phyloP scores from a whole-genome alignment of 1,140 invertebrate species.

The Rhyzopertha dominica region DNA sequence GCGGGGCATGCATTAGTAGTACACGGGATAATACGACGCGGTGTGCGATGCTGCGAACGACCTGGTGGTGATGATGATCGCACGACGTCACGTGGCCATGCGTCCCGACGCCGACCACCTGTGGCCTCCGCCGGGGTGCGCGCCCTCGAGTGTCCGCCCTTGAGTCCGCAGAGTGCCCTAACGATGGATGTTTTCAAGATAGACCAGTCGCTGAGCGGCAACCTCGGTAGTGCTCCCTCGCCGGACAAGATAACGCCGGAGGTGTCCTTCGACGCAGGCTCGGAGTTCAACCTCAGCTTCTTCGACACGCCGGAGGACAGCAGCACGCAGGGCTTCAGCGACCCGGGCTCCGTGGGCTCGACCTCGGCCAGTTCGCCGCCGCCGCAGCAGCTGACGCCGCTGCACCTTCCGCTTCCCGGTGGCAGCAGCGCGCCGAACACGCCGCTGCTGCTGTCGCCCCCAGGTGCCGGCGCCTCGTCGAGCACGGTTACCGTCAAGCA shows the following conservation, averaged over 20 bases:
- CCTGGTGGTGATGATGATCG: constrained; percentile 16
- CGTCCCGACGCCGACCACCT: constrained; percentile 28
- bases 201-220: constrained; percentile 55
- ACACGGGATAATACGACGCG: constrained; percentile 41
- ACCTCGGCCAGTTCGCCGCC: constrained; percentile 54
- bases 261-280: constrained; percentile 67
- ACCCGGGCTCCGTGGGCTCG: constrained; percentile 61
- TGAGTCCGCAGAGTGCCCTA: constrained; percentile 7
- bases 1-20: constrained; percentile 32
- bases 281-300: constrained; percentile 73
- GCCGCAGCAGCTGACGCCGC: constrained; percentile 37
- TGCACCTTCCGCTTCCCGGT: constrained; percentile 32
- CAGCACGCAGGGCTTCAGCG: constrained; percentile 62
- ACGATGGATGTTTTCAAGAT: constrained; percentile 62
- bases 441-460: constrained; percentile 27
- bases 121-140: constrained; percentile 11
- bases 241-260: constrained; percentile 59
- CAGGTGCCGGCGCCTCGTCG: constrained; percentile 25
- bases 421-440: constrained; percentile 24
- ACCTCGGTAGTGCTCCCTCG: constrained; percentile 53
- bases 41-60: constrained; percentile 26
- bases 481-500: constrained; percentile 36
- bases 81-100: constrained; percentile 21
- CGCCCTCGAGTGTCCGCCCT: constrained; percentile 1
- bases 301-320: constrained; percentile 66